These are phyloP conservation scores for Alaudala cheleensis DNA, from an alignment of 2,113 vertebrate genomes.

Conservation along the genomic window DNA sequence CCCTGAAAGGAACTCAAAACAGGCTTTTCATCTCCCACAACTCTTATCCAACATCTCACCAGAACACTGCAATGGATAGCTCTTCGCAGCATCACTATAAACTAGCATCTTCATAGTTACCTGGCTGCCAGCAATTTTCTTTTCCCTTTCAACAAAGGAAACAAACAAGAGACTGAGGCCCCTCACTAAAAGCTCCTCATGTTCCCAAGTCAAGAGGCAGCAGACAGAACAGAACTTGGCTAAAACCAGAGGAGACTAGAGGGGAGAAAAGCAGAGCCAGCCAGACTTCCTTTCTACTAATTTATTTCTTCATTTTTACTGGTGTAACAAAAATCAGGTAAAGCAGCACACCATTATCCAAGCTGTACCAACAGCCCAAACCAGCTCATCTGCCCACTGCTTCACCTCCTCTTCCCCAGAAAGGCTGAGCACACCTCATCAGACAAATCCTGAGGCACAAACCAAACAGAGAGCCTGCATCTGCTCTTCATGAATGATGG, in stretches of 20 bases:
- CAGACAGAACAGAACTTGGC: neutral
- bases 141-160: neutral
- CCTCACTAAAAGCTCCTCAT: neutral
- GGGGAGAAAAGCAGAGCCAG: neutral
- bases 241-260: neutral
- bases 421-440: neutral
- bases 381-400: neutral
- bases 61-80: neutral
- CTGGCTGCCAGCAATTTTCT: neutral
- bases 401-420: neutral
- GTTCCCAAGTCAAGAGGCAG: neutral
- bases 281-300: neutral
- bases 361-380: neutral
- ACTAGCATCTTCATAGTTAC: neutral
- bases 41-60: neutral
- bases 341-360: neutral
- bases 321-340: neutral
- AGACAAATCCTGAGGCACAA: neutral
- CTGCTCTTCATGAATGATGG: neutral
- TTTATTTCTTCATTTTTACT: neutral
- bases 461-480: neutral
- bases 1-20: neutral
- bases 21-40: neutral
- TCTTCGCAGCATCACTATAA: neutral
- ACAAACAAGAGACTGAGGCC: rapidly evolving